These are phyloP conservation scores for Phalacrocorax brasilianus DNA, from an alignment of 2,113 vertebrate genomes.

Conservation along the genomic window DNA sequence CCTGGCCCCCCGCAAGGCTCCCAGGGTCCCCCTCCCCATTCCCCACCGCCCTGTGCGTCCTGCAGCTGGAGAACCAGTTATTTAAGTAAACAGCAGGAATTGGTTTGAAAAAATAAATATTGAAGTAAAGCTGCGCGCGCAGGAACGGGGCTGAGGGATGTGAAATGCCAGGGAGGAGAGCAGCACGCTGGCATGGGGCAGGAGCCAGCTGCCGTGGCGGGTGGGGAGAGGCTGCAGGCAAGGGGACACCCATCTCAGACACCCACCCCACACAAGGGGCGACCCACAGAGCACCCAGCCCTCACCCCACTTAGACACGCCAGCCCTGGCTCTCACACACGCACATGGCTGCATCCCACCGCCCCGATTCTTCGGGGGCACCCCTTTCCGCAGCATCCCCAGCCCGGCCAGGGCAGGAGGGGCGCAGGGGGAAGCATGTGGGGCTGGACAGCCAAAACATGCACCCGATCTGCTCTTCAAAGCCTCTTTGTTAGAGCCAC, in stretches of 20 bases:
- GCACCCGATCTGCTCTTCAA: neutral
- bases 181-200: accelerated
- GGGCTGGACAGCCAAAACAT: neutral
- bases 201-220: accelerated
- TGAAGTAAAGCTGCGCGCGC: accelerated
- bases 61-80: accelerated
- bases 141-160: neutral
- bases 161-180: neutral
- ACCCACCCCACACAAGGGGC: neutral
- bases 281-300: neutral
- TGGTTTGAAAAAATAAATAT: neutral
- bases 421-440: accelerated
- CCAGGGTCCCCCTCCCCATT: accelerated
- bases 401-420: neutral
- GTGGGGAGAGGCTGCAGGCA: neutral
- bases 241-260: neutral
- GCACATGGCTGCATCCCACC: neutral
- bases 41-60: accelerated
- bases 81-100: neutral
- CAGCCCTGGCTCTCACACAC: neutral
- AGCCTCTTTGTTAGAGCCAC: neutral
- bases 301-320: accelerated
- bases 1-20: neutral
- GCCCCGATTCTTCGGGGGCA: too few relatives aligned
- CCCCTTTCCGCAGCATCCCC: neutral